Percentiles rank a stretch among this genome's conserved stretches.
Conservation (phyloP, 2,888 invertebrate species). For the Drosophila neutralis region DNA sequence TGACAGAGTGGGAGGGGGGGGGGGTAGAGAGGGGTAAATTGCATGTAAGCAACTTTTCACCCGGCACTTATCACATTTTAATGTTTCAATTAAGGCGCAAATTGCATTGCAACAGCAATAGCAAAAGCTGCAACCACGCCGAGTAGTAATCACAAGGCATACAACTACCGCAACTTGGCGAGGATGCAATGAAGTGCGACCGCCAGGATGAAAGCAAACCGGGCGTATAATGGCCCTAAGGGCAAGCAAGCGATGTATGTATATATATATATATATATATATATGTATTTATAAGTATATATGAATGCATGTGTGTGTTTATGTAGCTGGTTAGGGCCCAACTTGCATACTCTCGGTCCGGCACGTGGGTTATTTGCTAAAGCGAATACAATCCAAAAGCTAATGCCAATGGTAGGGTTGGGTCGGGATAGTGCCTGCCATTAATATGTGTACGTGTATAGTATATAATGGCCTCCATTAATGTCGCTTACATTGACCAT, state of each 20-base stretch:
- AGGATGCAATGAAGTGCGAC: conserved; percentile 72
- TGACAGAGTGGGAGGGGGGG: not conserved
- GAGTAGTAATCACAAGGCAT: conserved; percentile 43
- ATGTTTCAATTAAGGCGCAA: conserved; percentile 83
- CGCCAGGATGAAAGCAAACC: conserved; percentile 45
- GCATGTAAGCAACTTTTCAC: conserved; percentile 67
- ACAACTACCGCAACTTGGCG: conserved; percentile 60
- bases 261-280: not conserved
- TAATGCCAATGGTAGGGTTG: not conserved
- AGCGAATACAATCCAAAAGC: not conserved
- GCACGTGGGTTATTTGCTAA: conserved; percentile 56
- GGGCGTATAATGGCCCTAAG: conserved; percentile 43
- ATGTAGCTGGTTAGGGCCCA: not conserved
- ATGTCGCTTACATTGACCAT: conserved; percentile 39
- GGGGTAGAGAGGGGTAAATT: conserved; percentile 36
- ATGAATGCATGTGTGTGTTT: not conserved
- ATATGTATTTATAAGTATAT: not conserved
- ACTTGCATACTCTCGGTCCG: conserved; percentile 21
- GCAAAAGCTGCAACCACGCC: conserved; percentile 28
- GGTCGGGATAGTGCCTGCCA: conserved; percentile 7
- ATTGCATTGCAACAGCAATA: conserved; percentile 67
- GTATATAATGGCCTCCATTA: conserved; percentile 23
- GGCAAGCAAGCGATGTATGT: not conserved
- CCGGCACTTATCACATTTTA: conserved; percentile 84
- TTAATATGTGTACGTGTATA: not conserved